Evolutionary conservation across 1,140 invertebrate genomes (phyloP).

Genomic region (Paralvinella palmiformis): DNA sequence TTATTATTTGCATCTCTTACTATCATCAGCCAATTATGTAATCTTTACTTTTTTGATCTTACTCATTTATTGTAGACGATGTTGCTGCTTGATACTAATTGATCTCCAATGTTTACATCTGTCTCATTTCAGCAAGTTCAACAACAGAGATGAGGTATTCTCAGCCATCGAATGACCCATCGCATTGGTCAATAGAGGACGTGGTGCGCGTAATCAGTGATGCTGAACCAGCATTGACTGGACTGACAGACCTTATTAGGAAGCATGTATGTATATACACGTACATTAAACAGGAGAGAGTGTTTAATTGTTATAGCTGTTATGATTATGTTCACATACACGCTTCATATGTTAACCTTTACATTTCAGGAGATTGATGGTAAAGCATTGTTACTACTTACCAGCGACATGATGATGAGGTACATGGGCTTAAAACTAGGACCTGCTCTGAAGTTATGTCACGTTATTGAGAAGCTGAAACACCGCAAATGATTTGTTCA

Average conservation of each 20-base stretch:
- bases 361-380: slow-evolving; percentile 76
- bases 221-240: slow-evolving; percentile 70
- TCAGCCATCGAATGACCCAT: slow-evolving; percentile 65
- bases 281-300: too few relatives aligned
- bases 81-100: too few relatives aligned
- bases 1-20: too few relatives aligned
- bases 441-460: slow-evolving; percentile 92
- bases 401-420: slow-evolving; percentile 94
- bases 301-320: too few relatives aligned
- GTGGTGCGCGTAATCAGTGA: slow-evolving; percentile 83
- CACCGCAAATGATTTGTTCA: slow-evolving; percentile 21
- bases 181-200: slow-evolving; percentile 89
- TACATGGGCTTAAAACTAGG: slow-evolving; percentile 98
- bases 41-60: too few relatives aligned
- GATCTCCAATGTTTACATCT: too few relatives aligned
- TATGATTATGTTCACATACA: too few relatives aligned
- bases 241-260: slow-evolving; percentile 87
- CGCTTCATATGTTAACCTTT: too few relatives aligned
- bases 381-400: slow-evolving; percentile 86
- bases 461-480: slow-evolving; percentile 81
- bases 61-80: too few relatives aligned
- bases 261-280: slow-evolving; percentile 89
- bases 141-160: slow-evolving; percentile 31
- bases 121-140: slow-evolving; percentile 48
- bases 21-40: too few relatives aligned